A percentile compares a stretch with the other conserved stretches of the same genome.
phyloP scores from a whole-genome alignment of 2,113 vertebrate species.

The Onychostruthus taczanowskii region DNA sequence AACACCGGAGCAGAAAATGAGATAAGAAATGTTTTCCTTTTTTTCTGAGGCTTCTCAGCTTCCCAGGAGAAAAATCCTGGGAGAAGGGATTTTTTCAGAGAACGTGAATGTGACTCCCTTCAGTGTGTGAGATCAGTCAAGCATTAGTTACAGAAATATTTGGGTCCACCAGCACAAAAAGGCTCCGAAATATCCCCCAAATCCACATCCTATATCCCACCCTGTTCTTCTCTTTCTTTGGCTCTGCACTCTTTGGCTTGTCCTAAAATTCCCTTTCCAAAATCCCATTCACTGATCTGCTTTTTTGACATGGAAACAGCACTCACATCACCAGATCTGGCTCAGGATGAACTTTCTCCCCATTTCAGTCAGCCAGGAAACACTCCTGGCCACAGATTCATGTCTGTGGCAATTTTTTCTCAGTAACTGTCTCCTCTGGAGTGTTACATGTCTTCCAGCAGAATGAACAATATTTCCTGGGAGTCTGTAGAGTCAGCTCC shows the following conservation, averaged over 20 bases:
- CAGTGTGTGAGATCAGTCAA: background rate
- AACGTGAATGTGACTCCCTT: background rate
- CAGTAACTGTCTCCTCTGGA: background rate
- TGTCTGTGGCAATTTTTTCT: background rate
- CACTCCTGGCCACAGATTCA: background rate
- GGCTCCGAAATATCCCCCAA: background rate
- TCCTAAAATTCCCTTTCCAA: background rate
- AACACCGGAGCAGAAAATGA: too few species aligned
- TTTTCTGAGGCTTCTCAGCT: too few species aligned
- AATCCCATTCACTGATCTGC: background rate
- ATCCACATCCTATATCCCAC: background rate
- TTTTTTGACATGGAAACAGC: background rate
- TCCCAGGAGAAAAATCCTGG: too few species aligned
- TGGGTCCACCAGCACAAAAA: background rate
- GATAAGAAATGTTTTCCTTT: too few species aligned
- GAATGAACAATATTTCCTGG: background rate
- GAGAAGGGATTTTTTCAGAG: too few species aligned
- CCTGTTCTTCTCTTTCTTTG: background rate
- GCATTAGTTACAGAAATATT: background rate
- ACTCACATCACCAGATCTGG: fast-evolving
- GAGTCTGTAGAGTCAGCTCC: background rate
- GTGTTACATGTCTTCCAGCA: background rate
- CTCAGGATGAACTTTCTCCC: background rate
- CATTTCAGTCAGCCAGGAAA: background rate
- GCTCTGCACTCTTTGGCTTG: fast-evolving